A percentile compares a stretch with the other conserved stretches of the same genome.
Evolutionary conservation across 2,888 invertebrate genomes (phyloP).

Genomic region (Rhagonycha lutea): DNA sequence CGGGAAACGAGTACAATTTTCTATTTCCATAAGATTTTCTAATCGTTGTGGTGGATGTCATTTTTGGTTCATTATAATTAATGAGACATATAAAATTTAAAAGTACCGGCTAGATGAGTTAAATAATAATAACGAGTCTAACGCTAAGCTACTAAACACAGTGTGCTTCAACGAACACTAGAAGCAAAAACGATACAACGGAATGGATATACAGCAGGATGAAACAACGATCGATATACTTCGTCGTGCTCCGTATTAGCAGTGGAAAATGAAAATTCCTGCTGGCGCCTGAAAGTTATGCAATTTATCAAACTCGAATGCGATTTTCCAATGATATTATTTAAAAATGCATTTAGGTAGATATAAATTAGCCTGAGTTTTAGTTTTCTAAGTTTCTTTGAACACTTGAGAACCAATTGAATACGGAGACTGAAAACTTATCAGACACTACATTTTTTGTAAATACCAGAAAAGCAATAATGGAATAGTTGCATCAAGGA

Average conservation of each 20-base stretch:
- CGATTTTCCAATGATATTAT: background rate
- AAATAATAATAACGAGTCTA: background rate
- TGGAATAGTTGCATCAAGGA: too few species aligned
- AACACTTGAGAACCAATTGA: too few species aligned
- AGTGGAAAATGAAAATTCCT: background rate
- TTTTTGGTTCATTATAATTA: conserved; percentile 42
- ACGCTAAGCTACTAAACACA: background rate
- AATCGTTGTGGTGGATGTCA: conserved; percentile 53
- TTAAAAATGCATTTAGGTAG: too few species aligned
- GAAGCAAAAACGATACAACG: background rate
- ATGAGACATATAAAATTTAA: conserved; percentile 1
- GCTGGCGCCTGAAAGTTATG: conserved; percentile 7
- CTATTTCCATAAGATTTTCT: conserved; percentile 55
- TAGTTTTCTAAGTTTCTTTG: too few species aligned
- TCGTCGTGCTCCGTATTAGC: conserved; percentile 4
- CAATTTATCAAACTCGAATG: conserved; percentile 5
- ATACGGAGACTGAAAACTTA: too few species aligned
- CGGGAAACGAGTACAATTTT: conserved; percentile 51
- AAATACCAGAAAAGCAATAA: too few species aligned
- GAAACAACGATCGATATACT: conserved; percentile 11
- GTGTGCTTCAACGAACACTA: background rate
- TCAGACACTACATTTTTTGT: too few species aligned
- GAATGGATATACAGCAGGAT: background rate
- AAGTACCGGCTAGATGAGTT: background rate
- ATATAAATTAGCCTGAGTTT: too few species aligned